A percentile compares a stretch with the other conserved stretches of the same genome.
Evolutionary conservation across 53 echinoderm and acorn worm genomes (phyloP).

Genomic region (Actinopyga echinites): DNA sequence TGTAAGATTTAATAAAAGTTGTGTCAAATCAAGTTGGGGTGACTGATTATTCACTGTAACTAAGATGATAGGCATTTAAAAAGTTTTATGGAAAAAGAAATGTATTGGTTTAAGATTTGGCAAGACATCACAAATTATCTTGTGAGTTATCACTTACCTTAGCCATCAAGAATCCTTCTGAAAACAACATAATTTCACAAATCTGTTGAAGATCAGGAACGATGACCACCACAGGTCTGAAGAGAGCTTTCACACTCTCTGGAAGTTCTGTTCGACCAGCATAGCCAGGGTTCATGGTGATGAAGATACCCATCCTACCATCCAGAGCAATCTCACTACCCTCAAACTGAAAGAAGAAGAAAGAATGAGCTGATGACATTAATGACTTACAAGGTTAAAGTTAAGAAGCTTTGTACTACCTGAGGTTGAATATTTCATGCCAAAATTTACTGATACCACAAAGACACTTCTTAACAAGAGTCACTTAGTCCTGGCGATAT

Average conservation of each 20-base stretch:
- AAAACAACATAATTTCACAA: slow-evolving; percentile 99
- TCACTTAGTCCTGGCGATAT: too few relatives aligned
- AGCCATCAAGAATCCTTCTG: slow-evolving; percentile 94
- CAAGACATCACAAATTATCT: too few relatives aligned
- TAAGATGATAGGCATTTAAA: too few relatives aligned
- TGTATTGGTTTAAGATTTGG: too few relatives aligned
- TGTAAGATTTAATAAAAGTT: too few relatives aligned
- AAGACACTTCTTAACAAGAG: too few relatives aligned
- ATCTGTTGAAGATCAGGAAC: slow-evolving; percentile 97
- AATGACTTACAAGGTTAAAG: background rate
- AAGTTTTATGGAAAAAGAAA: too few relatives aligned
- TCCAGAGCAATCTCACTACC: slow-evolving; percentile 97
- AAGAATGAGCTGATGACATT: background rate
- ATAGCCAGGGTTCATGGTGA: slow-evolving; percentile 99
- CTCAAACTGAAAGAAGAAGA: slow-evolving; percentile 73
- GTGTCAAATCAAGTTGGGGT: too few relatives aligned
- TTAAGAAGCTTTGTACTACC: too few relatives aligned
- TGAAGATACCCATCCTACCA: slow-evolving; percentile 99
- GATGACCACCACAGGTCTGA: slow-evolving; percentile 96
- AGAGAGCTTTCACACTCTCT: slow-evolving; percentile 91
- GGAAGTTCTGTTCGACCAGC: slow-evolving; percentile 98
- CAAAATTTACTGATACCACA: too few relatives aligned
- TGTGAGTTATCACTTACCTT: slow-evolving; percentile 59
- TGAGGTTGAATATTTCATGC: too few relatives aligned
- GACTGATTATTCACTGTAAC: too few relatives aligned